Conservation (phyloP, 2,888 invertebrate genomes). For the Mechanitis mazaeus region DNA sequence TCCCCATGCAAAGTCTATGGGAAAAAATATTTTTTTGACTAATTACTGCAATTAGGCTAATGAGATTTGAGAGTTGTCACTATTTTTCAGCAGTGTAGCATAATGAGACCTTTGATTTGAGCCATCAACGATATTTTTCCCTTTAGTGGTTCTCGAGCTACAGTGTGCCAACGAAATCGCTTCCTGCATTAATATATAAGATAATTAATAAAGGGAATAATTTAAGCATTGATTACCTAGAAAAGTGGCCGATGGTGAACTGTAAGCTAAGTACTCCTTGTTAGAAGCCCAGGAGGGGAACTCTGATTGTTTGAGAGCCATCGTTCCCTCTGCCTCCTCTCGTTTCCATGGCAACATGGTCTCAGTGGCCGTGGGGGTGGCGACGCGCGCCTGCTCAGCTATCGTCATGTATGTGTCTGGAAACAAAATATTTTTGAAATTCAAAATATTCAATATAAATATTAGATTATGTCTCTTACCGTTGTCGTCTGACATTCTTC, state of each 20-base stretch:
- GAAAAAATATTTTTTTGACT: too few species aligned
- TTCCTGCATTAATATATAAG: too few species aligned
- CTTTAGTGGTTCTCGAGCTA: too few species aligned
- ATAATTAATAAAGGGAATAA: neutral
- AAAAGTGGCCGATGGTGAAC: conserved; percentile 93
- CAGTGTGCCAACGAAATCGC: too few species aligned
- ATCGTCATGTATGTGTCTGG: conserved; percentile 68
- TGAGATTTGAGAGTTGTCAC: too few species aligned
- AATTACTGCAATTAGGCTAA: too few species aligned
- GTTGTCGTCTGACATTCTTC: conserved; percentile 66
- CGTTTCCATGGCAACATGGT: conserved; percentile 95
- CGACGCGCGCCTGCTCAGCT: conserved; percentile 83
- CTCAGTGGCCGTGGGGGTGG: conserved; percentile 92
- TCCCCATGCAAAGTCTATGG: too few species aligned
- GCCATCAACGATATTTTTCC: too few species aligned
- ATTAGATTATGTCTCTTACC: conserved; percentile 39
- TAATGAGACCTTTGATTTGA: too few species aligned
- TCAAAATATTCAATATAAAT: neutral
- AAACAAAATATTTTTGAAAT: neutral
- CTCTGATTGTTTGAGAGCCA: conserved; percentile 87
- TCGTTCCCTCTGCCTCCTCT: conserved; percentile 83
- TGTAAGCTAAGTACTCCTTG: conserved; percentile 94
- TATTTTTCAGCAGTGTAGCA: too few species aligned
- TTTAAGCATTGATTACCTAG: conserved; percentile 77
- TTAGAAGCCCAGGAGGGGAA: conserved; percentile 97